Base-by-base conservation (phyloP, 1,140 invertebrate genomes). In the Bombus pascuorum region DNA sequence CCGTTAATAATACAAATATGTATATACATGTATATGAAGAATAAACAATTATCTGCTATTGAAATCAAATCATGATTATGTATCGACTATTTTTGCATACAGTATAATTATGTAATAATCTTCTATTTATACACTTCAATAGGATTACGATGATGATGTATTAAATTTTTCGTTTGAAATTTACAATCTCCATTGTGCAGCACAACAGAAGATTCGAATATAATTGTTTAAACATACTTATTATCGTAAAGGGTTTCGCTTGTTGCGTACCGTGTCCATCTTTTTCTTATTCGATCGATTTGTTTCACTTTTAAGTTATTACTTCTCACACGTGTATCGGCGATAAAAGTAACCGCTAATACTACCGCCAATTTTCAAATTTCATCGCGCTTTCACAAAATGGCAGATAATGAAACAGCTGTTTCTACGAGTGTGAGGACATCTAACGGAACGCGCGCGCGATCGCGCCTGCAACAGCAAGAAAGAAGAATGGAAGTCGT, bases 371-470 rank as follows among this genome's bases (percentile, higher is more conserved):
- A 83, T 83, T 89, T 86, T 89, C 87, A 86, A 89, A 79, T 65
- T 87, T 62, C 57, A 77, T 70, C 57, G 73, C 76, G 84, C 34
- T 73, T 42, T 44, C 39, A 32, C 78, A 42, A 86, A 90, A 90
- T 90, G 89, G 89, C 81, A 86, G 76, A 72, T 47, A 83, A 88
- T 83, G 83, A 90, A 90, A 90, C 89, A 90, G 89, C 89, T 90
- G 89, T 90, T 90, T 85, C 70, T 12, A 68, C 66, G 32, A 65
- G 22, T 78, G 81, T 57, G 71, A 70, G 86, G 89, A 90, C 89
- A 90, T 90, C 89, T 90, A 88, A 76, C 89, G 89, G 89, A 90
- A 81, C 89, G 89, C 89, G 89, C 82, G 83, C 86, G 86, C 68
- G 71, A 87, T 90, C 57, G 39, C 39, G 78, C 66, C 47, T 59